A percentile compares a stretch with the other conserved stretches of the same genome.
Conservation (phyloP, 2,797 vertebrate species). For the Notoglanidium macrostoma region DNA sequence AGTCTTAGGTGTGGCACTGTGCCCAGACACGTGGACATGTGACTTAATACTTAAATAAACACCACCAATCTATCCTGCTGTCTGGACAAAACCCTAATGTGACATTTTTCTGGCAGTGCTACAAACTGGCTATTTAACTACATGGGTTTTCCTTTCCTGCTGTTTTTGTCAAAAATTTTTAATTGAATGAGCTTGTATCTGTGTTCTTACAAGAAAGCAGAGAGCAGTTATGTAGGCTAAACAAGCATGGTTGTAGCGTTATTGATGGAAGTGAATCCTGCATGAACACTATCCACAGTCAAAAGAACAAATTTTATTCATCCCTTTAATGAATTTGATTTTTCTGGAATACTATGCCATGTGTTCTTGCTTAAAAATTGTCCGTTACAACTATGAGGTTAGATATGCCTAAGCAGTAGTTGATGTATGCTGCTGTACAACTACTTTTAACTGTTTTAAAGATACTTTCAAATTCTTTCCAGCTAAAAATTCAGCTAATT, state of each 20-base stretch:
- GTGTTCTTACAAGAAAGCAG: background rate
- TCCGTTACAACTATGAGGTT: background rate
- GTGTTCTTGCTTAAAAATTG: background rate
- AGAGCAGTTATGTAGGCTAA: background rate
- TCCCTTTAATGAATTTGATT: background rate
- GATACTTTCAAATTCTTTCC: too few relatives aligned
- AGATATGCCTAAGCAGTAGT: background rate
- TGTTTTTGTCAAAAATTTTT: background rate
- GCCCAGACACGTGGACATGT: background rate
- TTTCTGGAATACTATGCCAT: background rate
- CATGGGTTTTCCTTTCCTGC: background rate
- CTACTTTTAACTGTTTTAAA: background rate
- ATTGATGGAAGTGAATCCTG: background rate
- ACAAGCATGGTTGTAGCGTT: background rate
- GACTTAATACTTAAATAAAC: constrained; percentile 5
- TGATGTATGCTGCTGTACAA: background rate
- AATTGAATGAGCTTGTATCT: background rate
- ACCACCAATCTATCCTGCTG: background rate
- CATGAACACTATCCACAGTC: background rate
- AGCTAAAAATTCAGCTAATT: too few relatives aligned
- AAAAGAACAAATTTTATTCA: background rate
- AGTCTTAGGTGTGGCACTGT: background rate
- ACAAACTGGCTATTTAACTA: background rate
- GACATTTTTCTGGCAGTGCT: background rate
- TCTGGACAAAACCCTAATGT: background rate